Base-by-base conservation (phyloP, 2,888 invertebrate genomes). In the Teleiodes luculella region DNA sequence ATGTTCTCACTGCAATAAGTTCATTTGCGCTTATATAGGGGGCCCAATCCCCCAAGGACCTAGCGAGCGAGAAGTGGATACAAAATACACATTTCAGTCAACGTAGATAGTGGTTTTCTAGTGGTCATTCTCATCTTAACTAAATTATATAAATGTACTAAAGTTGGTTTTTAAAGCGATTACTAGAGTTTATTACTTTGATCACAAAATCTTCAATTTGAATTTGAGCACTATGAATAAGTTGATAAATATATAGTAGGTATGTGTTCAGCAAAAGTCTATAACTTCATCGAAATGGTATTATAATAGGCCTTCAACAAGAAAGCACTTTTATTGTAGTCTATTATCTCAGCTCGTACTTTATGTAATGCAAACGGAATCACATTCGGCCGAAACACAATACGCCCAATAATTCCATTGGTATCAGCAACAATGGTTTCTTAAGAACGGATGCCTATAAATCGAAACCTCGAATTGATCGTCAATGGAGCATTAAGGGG, bases 401-500 rank as follows among this genome's bases (percentile, higher is more conserved):
- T 77, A 72, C 76, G 67, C 65, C 66, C 76, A 76, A 80, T 83
- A 83, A 84, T 78, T 80, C 77, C 76, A 76, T 80, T 78, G 74
- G 72, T 68, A 67, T 68, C 72, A 74, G 73, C 80, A 81, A 85
- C 82, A 84, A 86, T 80, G 61, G 76, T 74, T 74, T 68, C 78
- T 79, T 76, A 80, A 78, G 79, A 83, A 81, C 74, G 78, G 72
- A 80, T 80, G 77, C 75, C 77, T 74, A 84, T 86, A 86, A 86
- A 84, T 85, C 81, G 83, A 78, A 83, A 76, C 74, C 76, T 70
- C 71, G 72, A 72, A 83, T 80, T 80, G 80, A 78, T 81, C 80
- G 77, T 78, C 83, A 81, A 86, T 84, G 77, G 79, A 74, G 82
- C 84, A 84, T 86, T 85, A 86, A 84, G 80, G 70, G 79, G 74